Conservation (phyloP, 2,888 invertebrate genomes). For the Drosophila dives region DNA sequence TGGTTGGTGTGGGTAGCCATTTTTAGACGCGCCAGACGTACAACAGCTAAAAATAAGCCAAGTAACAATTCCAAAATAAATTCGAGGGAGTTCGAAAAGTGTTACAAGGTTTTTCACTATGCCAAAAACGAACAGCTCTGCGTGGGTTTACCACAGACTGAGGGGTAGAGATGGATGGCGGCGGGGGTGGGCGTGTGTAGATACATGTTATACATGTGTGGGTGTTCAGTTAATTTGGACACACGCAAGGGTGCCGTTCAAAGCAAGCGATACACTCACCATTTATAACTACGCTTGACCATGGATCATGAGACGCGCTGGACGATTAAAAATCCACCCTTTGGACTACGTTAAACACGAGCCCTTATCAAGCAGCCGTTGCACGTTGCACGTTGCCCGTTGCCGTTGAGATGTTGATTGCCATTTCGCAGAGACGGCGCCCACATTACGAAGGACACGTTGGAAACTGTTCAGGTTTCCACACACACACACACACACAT, state of each 20-base stretch:
- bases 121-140: constrained; percentile 44
- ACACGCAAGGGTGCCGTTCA: constrained; percentile 56
- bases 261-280: constrained; percentile 32
- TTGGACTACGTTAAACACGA: constrained; percentile 6
- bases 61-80: constrained; percentile 56
- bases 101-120: constrained; percentile 79
- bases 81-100: constrained; percentile 57
- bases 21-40: constrained; percentile 65
- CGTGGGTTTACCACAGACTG: constrained; percentile 31
- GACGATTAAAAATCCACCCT: constrained; percentile 53
- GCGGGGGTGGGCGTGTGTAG: background rate
- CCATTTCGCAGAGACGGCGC: constrained; percentile 54
- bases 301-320: constrained; percentile 29
- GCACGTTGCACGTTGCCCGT: constrained; percentile 38
- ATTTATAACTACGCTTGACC: constrained; percentile 46
- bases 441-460: constrained; percentile 50
- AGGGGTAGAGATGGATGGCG: constrained; percentile 2
- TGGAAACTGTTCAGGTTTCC: constrained; percentile 38
- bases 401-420: constrained; percentile 68
- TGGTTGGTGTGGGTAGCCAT: constrained; percentile 62
- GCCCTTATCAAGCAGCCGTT: constrained; percentile 73
- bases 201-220: constrained; percentile 32
- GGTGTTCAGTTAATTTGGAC: constrained; percentile 66
- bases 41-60: constrained; percentile 71
- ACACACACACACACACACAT: background rate